Percentiles rank a stretch among this genome's conserved stretches.
Evolutionary conservation across 1,140 invertebrate genomes (phyloP).

Genomic region (Triops cancriformis): DNA sequence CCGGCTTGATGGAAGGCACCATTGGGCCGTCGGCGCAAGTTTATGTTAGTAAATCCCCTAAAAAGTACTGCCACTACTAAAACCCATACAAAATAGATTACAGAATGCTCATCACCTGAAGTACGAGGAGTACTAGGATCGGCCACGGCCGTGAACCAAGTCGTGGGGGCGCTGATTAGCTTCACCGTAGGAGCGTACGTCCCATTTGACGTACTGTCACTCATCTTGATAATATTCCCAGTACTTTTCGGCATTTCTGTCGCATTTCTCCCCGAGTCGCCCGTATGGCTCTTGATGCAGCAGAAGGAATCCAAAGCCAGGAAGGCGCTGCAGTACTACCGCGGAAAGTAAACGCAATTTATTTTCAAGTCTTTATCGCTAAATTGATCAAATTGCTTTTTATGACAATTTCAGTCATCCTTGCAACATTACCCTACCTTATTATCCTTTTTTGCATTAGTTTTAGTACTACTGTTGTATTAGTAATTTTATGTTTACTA

Average conservation of each 20-base stretch:
- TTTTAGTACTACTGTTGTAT: too few relatives aligned
- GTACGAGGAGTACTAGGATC: constrained; percentile 69
- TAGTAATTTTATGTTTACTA: too few relatives aligned
- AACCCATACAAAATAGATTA: constrained; percentile 42
- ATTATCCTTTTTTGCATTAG: too few relatives aligned
- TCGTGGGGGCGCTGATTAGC: constrained; percentile 59
- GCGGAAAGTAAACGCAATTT: constrained; percentile 38
- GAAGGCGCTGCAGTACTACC: constrained; percentile 50
- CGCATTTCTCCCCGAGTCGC: constrained; percentile 50
- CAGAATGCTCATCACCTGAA: constrained; percentile 55
- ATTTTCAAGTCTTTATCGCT: not conserved
- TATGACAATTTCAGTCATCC: not conserved
- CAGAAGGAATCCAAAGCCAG: constrained; percentile 46
- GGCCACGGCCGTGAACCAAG: constrained; percentile 66
- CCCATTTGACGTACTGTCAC: constrained; percentile 54
- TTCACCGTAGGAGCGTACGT: constrained; percentile 61
- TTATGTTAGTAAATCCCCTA: constrained; percentile 45
- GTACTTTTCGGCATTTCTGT: constrained; percentile 49
- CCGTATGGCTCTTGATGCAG: constrained; percentile 45
- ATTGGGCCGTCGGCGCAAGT: constrained; percentile 50
- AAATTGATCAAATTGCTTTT: too few relatives aligned
- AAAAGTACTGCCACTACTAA: not conserved
- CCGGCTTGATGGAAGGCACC: constrained; percentile 53
- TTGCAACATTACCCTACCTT: not conserved
- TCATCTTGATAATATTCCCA: constrained; percentile 51